phyloP scores from a whole-genome alignment of 30 jellyfish, hydroid and myxozoan species.

The Hydractinia symbiolongicarpus region DNA sequence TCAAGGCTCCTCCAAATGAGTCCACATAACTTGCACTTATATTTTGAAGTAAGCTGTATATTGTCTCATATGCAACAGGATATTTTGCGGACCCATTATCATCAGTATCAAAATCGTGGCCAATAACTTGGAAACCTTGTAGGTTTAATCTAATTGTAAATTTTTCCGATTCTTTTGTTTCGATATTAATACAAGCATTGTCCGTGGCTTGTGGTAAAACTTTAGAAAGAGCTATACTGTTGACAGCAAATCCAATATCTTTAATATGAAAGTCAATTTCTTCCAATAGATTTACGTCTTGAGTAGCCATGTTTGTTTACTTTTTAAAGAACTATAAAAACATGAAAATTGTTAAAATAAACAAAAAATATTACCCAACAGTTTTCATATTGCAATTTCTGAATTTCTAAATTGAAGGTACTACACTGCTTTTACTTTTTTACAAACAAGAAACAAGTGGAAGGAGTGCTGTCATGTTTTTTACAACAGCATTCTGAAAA shows the following conservation, averaged over 20 bases:
- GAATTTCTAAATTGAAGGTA: too few relatives aligned
- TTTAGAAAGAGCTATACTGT: slow-evolving; percentile 13
- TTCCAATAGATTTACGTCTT: slow-evolving; percentile 1
- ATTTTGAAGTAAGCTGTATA: slow-evolving; percentile 27
- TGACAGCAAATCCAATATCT: slow-evolving; percentile 43
- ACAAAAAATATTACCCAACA: too few relatives aligned
- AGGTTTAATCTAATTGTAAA: slow-evolving; percentile 18
- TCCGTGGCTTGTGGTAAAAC: slow-evolving; percentile 14
- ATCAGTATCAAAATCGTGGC: slow-evolving; percentile 21
- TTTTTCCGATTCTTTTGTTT: slow-evolving; percentile 29
- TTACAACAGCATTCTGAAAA: too few relatives aligned
- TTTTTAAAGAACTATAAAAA: background rate
- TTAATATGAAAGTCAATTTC: slow-evolving; percentile 29
- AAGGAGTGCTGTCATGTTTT: too few relatives aligned
- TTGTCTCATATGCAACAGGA: slow-evolving; percentile 33
- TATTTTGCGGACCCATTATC: slow-evolving; percentile 16
- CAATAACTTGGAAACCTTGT: slow-evolving; percentile 43
- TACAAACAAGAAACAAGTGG: too few relatives aligned
- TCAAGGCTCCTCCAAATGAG: slow-evolving; percentile 39
- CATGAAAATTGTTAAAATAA: too few relatives aligned
- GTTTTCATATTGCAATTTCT: too few relatives aligned
- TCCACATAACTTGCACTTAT: slow-evolving; percentile 44
- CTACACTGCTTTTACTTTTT: too few relatives aligned
- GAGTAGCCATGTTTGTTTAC: slow-evolving; percentile 9
- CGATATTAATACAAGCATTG: slow-evolving; percentile 31